These are phyloP conservation scores for Passer domesticus DNA, from an alignment of 2,113 vertebrate genomes.

Conservation along the genomic window DNA sequence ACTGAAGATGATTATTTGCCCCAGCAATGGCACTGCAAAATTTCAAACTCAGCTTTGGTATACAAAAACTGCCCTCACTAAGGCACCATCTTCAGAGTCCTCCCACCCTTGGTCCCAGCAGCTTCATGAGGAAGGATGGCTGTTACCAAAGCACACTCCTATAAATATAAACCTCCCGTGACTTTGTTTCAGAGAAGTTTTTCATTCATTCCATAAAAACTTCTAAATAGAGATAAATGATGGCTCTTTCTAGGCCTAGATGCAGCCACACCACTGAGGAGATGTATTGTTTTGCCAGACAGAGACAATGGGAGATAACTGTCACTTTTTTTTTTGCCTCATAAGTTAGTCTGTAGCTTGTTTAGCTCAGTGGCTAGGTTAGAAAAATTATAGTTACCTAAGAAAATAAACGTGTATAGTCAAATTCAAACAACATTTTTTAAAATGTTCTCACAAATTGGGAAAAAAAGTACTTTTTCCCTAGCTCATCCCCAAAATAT, in stretches of 20 bases:
- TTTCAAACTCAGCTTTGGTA: not conserved
- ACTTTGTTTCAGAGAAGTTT: not conserved
- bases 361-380: not conserved
- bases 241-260: not conserved
- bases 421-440: not conserved
- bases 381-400: not conserved
- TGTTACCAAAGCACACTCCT: not conserved
- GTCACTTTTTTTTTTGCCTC: not conserved
- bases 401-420: not conserved
- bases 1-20: not conserved
- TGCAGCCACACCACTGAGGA: not conserved
- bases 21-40: not conserved
- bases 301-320: not conserved
- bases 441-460: not conserved
- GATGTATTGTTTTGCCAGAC: not conserved
- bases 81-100: not conserved
- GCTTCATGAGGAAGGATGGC: not conserved
- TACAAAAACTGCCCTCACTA: not conserved
- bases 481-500: not conserved
- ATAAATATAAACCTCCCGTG: not conserved
- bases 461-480: not conserved
- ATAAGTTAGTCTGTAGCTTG: not conserved
- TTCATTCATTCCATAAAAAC: not conserved
- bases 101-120: not conserved
- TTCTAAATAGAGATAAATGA: not conserved